These are phyloP conservation scores for Oreochromis grahami DNA, from an alignment of 2,797 vertebrate genomes.

Conservation along the genomic window DNA sequence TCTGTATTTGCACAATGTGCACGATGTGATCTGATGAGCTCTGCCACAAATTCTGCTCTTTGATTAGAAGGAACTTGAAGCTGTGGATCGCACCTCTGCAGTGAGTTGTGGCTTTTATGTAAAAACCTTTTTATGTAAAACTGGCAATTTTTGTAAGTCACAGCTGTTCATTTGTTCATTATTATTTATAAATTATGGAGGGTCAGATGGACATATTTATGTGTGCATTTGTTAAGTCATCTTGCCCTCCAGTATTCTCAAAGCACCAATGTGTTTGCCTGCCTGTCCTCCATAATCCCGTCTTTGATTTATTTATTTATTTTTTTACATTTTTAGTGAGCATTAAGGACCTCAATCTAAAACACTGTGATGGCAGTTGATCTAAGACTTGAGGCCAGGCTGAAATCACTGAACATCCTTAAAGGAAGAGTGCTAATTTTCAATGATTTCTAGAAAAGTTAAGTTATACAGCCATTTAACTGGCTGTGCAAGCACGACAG, in stretches of 20 bases:
- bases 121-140: neutral
- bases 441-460: neutral
- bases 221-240: neutral
- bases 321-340: neutral
- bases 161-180: neutral
- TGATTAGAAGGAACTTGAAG: slow-evolving; percentile 25
- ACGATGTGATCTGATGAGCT: slow-evolving; percentile 6
- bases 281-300: neutral
- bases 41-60: slow-evolving; percentile 25
- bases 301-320: neutral
- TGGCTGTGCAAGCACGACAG: neutral
- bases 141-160: neutral
- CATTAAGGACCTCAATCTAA: neutral
- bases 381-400: neutral
- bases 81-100: neutral
- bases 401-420: neutral
- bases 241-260: neutral
- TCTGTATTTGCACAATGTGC: neutral
- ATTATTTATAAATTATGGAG: neutral
- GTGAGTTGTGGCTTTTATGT: neutral
- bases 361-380: neutral
- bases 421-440: neutral
- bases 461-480: neutral
- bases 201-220: neutral
- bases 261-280: neutral